Percentiles rank a stretch among this genome's conserved stretches.
Evolutionary conservation across 2,888 invertebrate species (phyloP).

Genomic region (Heliconius erato): DNA sequence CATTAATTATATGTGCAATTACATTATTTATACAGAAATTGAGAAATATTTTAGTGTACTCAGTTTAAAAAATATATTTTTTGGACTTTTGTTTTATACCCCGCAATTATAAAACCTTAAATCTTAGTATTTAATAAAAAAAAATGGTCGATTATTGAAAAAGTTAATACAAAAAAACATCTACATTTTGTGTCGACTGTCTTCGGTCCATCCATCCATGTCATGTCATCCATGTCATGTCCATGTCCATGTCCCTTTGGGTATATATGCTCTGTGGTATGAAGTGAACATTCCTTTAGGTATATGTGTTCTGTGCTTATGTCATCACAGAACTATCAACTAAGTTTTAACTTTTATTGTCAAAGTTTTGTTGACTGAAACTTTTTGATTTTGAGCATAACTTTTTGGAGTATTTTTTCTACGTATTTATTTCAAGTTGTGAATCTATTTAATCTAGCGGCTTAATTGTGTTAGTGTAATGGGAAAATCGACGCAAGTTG

Average conservation of each 20-base stretch:
- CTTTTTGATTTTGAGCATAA: conserved; percentile 65
- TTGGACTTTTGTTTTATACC: no score
- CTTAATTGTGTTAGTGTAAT: conserved; percentile 64
- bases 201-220: not conserved
- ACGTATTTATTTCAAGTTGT: conserved; percentile 42
- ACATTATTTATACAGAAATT: no score
- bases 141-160: not conserved
- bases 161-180: not conserved
- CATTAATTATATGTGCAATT: no score
- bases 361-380: conserved; percentile 77
- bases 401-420: conserved; percentile 50
- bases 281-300: no score
- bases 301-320: not conserved
- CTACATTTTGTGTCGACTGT: conserved; percentile 8
- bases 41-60: no score
- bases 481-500: conserved; percentile 80
- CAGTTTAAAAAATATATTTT: no score
- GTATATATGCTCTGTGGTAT: no score
- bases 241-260: no score
- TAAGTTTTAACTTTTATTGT: conserved; percentile 51
- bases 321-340: conserved; percentile 25
- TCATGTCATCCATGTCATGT: no score
- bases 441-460: conserved; percentile 31
- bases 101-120: no score
- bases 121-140: no score